These are phyloP conservation scores for Cenopis cana DNA, from an alignment of 2,888 invertebrate genomes.

Conservation along the genomic window DNA sequence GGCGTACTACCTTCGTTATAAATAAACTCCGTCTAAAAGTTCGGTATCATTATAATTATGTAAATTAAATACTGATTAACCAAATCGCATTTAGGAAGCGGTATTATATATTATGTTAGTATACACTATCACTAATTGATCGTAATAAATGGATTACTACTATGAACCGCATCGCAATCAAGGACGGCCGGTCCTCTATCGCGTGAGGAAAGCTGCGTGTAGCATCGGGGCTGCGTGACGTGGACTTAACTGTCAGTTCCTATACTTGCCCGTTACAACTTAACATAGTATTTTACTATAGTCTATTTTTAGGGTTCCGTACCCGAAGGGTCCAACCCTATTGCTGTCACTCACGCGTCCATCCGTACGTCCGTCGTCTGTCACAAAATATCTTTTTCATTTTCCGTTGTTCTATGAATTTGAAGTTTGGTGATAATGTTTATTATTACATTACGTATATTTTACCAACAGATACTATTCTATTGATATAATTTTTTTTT, in stretches of 20 bases:
- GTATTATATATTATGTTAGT: conserved; percentile 12
- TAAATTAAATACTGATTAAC: conserved; percentile 28
- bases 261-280: not conserved
- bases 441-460: too few species aligned
- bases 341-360: too few species aligned
- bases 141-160: conserved; percentile 33
- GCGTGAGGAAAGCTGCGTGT: conserved; percentile 33
- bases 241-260: conserved; percentile 20
- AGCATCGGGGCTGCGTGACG: conserved; percentile 2
- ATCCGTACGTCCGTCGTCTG: too few species aligned
- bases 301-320: too few species aligned
- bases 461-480: too few species aligned
- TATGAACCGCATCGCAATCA: conserved; percentile 36
- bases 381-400: too few species aligned
- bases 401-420: too few species aligned
- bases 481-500: too few species aligned
- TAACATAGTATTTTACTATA: not conserved
- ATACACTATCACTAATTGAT: conserved; percentile 18
- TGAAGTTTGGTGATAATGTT: too few species aligned
- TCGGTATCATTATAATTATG: conserved; percentile 1
- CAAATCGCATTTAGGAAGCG: conserved; percentile 19
- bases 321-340: too few species aligned
- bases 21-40: conserved; percentile 2
- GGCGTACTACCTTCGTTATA: too few species aligned
- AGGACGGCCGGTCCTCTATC: conserved; percentile 41